Base-by-base conservation (phyloP, 2,888 invertebrate species). In the Myathropa florea region DNA sequence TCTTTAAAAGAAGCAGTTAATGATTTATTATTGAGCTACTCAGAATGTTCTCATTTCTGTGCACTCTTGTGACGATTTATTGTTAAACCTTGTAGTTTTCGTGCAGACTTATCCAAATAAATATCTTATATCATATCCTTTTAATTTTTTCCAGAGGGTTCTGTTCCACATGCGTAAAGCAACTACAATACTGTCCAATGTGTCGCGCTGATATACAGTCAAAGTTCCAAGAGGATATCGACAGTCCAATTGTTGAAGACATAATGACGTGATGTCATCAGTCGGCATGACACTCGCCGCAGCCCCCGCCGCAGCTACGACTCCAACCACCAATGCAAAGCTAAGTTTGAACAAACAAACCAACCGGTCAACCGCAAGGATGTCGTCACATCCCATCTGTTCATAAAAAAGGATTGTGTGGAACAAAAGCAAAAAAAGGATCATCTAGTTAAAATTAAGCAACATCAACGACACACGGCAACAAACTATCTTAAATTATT, bases 171-270 rank as follows among this genome's bases (percentile, higher is more conserved):
- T 97, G 97, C 93, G 95, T 96, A 14, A 94, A 95, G 77, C 96
- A 96, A 91, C 91, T 98, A 89, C 95, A 95, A 88, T 95, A 95
- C 89, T 98, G 98, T 92, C 98, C 98, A 14, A 95, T 98, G 94
- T 98, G 98, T 93, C 95, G 98, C 23, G 91, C 92, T 30, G 90
- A 90, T 61, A 91, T 91, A 72, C 88, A 89, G 65, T 81, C 88
- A 1, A 89, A 88, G 73, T 83, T 90, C 65, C 89, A 89, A 88
- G 90, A 89, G 85, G 88, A 89, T 73, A 81, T 88, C 55, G 89
- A 89, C 55, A 89, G 88, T 78, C 88, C 89, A 28, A 83, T 83
- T 28, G 83, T 86, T 71, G 86, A 86, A 63, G 86, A 86, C n/a
- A 79, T 86, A 18, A 71, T 77, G 46, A 78, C 83, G 85, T 86